Evolutionary conservation across 2,797 vertebrate genomes (phyloP), one percentile per base, ranked within the genome.

Genomic region (Lepus oiostolus): DNA sequence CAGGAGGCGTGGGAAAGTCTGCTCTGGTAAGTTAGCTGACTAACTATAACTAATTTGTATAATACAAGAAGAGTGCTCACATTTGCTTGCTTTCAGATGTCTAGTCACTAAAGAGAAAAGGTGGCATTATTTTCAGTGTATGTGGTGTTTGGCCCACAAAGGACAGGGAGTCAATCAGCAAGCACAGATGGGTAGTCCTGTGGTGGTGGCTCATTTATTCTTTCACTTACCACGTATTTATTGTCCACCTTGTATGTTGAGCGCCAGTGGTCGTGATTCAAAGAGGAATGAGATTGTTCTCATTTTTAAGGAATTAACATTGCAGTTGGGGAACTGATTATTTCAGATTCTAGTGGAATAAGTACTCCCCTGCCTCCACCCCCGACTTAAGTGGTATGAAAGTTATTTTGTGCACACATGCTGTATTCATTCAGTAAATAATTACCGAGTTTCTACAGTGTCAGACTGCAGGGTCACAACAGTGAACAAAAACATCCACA

Each of bases 1-100:
- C 99, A 96, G 99, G 99, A 98, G 99, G 99, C 94, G 99, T 99
- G 97, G 99, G 99, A 71, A 99, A 99, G 96, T 99, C 99, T 26
- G 99, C 99, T 97, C 98, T 99, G 99, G 99, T 99, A 98, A 99
- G 99, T 98, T 94, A 91, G 65, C 54, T 70, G 54, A 75, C 63
- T 60, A 42, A 52, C 87, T 92, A 16, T 75, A 91, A 83, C 77
- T 54, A 16, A 82, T 60, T 86, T 85, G 19, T 14, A 0, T 79
- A 87, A 62, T 62, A 38, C 17, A 85, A 22, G 54, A 22, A 72
- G 22, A 60, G 85, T 16, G 21, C 85, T 83, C 38, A 11, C 38
- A 21, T 65, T 63, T 72, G 54, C 77, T 93, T 84, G 70, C 67
- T 82, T 86, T 83, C 22, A 47, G 60, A 32, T 16, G 50, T 92